These are phyloP conservation scores for Mormoops blainvillei DNA, from an alignment of 2,113 vertebrate species.

Conservation along the genomic window DNA sequence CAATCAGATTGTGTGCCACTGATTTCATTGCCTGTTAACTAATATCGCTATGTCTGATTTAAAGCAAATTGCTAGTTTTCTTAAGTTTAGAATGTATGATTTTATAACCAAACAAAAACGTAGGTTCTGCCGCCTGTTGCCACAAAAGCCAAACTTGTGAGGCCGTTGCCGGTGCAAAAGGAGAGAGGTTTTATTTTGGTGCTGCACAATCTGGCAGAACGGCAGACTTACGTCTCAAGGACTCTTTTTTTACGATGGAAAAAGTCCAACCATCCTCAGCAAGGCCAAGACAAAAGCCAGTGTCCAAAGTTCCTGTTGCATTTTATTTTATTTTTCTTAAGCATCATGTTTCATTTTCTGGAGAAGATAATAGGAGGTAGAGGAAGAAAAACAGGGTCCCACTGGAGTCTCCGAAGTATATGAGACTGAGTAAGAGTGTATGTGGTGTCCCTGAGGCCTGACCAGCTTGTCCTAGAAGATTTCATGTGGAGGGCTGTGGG, in stretches of 20 bases:
- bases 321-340: slow-evolving; percentile 17
- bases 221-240: no score
- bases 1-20: neutral
- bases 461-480: slow-evolving; percentile 23
- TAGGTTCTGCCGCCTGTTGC: no score
- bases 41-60: neutral
- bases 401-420: neutral
- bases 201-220: no score
- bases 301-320: no score
- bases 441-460: slow-evolving; percentile 16
- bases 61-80: neutral
- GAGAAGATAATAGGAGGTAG: neutral
- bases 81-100: neutral
- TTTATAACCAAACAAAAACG: no score
- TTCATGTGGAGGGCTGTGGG: neutral
- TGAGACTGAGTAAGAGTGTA: neutral
- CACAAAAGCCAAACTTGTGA: no score
- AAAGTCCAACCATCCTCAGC: no score
- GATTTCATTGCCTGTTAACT: neutral
- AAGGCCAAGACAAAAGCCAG: no score
- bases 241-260: no score
- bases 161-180: no score
- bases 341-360: slow-evolving; percentile 30
- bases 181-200: no score
- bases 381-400: neutral